Evolutionary conservation across 2,888 invertebrate species (phyloP).

Genomic region (Drosophila macrospina): DNA sequence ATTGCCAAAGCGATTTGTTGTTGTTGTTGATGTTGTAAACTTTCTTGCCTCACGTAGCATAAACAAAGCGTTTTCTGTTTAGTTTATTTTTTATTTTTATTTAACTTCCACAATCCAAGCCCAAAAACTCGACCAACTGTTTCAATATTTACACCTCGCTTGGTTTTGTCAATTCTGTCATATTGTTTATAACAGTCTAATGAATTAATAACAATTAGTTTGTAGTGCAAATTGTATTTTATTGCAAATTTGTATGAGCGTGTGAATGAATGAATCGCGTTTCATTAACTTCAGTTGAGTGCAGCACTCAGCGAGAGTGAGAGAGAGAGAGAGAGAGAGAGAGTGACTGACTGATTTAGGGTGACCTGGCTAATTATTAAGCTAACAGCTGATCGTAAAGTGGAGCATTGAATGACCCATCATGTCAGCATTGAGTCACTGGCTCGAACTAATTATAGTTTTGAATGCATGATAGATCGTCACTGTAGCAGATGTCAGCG

Average conservation of each 20-base stretch:
- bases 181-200: slow-evolving; percentile 11
- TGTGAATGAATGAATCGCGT: slow-evolving; percentile 69
- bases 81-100: too few species aligned
- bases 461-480: slow-evolving; percentile 2
- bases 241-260: slow-evolving; percentile 50
- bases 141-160: slow-evolving; percentile 38
- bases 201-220: slow-evolving; percentile 49
- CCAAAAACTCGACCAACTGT: slow-evolving; percentile 32
- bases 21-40: slow-evolving; percentile 55
- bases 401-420: slow-evolving; percentile 40
- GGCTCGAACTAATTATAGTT: slow-evolving; percentile 1
- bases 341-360: background rate
- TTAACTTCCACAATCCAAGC: slow-evolving; percentile 16
- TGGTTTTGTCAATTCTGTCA: slow-evolving; percentile 11
- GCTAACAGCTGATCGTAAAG: slow-evolving; percentile 32
- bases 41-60: slow-evolving; percentile 65
- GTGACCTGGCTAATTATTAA: slow-evolving; percentile 17
- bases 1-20: slow-evolving; percentile 57
- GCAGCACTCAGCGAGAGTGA: too few species aligned
- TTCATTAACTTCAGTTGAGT: background rate
- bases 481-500: background rate
- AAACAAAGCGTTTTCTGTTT: background rate
- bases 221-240: slow-evolving; percentile 54
- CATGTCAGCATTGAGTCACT: slow-evolving; percentile 9
- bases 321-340: too few species aligned